Conservation (phyloP, 2,888 invertebrate genomes). For the Cerastis leucographa region DNA sequence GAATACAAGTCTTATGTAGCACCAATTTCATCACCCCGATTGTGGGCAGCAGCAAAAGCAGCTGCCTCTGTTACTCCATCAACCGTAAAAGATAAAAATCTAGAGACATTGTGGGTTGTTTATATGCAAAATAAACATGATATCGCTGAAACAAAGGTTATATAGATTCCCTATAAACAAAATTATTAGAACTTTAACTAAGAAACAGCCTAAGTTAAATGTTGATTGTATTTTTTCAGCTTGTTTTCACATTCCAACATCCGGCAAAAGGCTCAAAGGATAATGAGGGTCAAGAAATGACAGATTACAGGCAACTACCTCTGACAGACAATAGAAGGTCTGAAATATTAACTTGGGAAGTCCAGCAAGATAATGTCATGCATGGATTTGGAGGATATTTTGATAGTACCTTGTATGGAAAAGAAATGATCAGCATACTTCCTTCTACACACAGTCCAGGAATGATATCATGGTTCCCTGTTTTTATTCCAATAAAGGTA, state of each 20-base stretch:
- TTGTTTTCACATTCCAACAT: conserved; percentile 97
- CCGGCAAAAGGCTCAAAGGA: conserved; percentile 94
- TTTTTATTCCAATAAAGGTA: conserved; percentile 97
- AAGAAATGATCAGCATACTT: conserved; percentile 96
- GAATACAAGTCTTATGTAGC: conserved; percentile 97
- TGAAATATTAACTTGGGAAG: conserved; percentile 92
- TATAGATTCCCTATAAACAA: neutral
- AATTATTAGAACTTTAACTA: neutral
- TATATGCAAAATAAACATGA: conserved; percentile 96
- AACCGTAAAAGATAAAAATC: conserved; percentile 81
- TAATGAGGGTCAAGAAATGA: conserved; percentile 92
- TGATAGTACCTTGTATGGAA: conserved; percentile 96
- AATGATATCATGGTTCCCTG: conserved; percentile 99
- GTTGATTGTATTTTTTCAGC: conserved; percentile 78
- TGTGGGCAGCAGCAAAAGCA: conserved; percentile 94
- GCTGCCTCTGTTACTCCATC: conserved; percentile 72
- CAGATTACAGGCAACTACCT: conserved; percentile 92
- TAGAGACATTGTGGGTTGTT: conserved; percentile 98
- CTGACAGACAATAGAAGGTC: conserved; percentile 95
- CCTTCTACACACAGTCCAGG: conserved; percentile 96
- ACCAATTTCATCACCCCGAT: conserved; percentile 97
- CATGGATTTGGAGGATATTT: conserved; percentile 99
- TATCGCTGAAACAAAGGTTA: conserved; percentile 92
- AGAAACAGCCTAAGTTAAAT: neutral
- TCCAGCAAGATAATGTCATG: conserved; percentile 94